Conservation (phyloP, 2,113 vertebrate species). For the Tragulus kanchil region DNA sequence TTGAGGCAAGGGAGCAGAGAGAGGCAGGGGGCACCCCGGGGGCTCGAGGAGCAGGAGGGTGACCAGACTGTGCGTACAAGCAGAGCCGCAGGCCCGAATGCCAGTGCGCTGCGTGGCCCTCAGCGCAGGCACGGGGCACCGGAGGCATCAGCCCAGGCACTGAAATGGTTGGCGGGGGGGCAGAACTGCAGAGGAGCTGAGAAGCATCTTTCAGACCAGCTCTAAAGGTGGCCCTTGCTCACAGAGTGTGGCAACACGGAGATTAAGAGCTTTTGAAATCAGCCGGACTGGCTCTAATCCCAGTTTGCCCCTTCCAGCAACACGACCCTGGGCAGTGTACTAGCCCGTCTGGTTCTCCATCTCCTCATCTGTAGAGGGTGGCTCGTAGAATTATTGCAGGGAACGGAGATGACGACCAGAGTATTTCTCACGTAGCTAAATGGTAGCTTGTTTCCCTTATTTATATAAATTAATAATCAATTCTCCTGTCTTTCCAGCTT, state of each 20-base stretch:
- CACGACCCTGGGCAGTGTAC: not conserved
- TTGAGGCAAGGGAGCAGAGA: not conserved
- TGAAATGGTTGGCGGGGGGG: not conserved
- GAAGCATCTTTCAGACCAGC: not conserved
- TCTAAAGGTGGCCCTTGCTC: not conserved
- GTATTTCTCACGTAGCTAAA: conserved; percentile 33
- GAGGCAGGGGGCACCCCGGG: not conserved
- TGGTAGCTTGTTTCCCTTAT: not conserved
- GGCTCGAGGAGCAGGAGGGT: not conserved
- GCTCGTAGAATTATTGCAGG: not conserved
- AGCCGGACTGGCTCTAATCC: not conserved
- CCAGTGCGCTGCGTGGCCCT: no score
- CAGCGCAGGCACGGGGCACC: not conserved
- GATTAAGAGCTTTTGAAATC: not conserved
- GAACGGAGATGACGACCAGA: not conserved
- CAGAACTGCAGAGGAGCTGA: not conserved
- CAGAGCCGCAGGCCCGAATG: not conserved
- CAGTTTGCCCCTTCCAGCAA: not conserved
- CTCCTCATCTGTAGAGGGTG: not conserved
- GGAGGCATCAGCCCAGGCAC: not conserved
- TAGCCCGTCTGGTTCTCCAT: not conserved
- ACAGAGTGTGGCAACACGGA: not conserved
- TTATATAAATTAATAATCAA: conserved; percentile 40
- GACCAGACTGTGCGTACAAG: not conserved
- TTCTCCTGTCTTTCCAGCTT: conserved; percentile 24